A percentile compares a stretch with the other conserved stretches of the same genome.
Conservation (phyloP, 2,797 vertebrate species). For the Pitangus sulphuratus region DNA sequence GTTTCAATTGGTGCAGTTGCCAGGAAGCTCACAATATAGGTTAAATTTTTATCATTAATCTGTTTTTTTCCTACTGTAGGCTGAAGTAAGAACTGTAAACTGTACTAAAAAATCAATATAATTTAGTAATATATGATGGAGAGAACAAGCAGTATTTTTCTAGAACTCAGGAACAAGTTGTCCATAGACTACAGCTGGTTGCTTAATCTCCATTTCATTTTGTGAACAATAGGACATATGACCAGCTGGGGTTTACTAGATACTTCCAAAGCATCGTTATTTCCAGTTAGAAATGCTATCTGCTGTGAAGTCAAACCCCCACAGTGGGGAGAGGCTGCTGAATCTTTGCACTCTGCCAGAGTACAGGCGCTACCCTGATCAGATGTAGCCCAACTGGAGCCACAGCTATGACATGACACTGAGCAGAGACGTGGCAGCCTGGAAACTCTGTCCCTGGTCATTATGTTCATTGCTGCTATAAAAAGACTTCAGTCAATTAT, state of each 20-base stretch:
- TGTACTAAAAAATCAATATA: not conserved
- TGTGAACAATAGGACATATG: not conserved
- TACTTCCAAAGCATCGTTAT: not conserved
- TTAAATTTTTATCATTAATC: not conserved
- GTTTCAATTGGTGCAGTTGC: not conserved
- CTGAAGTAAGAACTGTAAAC: not conserved
- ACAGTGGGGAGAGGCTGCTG: not conserved
- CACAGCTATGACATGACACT: not conserved
- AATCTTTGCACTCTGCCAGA: not conserved
- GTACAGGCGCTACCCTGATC: not conserved
- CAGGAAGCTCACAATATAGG: not conserved
- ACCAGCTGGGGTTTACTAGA: not conserved
- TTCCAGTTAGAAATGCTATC: slow-evolving; percentile 38
- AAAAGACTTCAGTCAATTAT: slow-evolving; percentile 61
- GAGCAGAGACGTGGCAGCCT: not conserved
- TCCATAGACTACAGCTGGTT: not conserved
- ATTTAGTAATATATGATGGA: not conserved
- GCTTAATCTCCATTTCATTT: not conserved
- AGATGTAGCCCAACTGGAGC: slow-evolving; percentile 38
- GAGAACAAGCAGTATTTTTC: not conserved
- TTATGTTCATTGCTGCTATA: slow-evolving; percentile 47
- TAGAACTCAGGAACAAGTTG: not conserved
- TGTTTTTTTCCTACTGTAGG: not conserved
- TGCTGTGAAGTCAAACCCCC: not conserved
- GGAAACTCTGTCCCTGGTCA: slow-evolving; percentile 56